phyloP scores from a whole-genome alignment of 1,140 invertebrate species.

The Hetaerina americana region DNA sequence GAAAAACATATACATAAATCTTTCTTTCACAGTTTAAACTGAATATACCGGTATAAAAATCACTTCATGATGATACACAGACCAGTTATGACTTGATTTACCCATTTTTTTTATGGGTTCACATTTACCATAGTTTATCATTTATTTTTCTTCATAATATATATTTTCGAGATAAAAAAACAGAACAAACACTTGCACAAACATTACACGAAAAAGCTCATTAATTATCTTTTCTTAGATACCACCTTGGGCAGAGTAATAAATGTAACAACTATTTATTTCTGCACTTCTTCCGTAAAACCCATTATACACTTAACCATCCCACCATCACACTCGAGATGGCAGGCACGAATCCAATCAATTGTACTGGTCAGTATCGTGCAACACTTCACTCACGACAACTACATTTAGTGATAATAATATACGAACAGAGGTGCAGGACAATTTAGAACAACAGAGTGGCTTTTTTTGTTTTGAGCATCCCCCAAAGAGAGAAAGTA shows the following conservation, averaged over 20 bases:
- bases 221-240: not conserved
- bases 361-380: not conserved
- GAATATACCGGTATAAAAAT: not conserved
- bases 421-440: not conserved
- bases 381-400: not conserved
- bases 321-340: not conserved
- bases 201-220: not conserved
- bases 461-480: not conserved
- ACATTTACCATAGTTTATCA: not conserved
- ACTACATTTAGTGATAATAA: not conserved
- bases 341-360: not conserved
- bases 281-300: not conserved
- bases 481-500: not conserved
- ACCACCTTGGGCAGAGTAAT: not conserved
- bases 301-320: not conserved
- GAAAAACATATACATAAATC: constrained; percentile 1
- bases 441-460: not conserved
- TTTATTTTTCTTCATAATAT: not conserved
- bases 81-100: not conserved
- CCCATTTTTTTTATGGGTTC: not conserved
- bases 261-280: not conserved
- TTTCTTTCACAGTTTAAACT: not conserved
- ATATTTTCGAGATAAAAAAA: not conserved
- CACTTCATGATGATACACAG: not conserved
- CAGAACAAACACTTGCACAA: not conserved